Evolutionary conservation across 2,888 invertebrate species (phyloP).

Genomic region (Dolomedes plantarius): DNA sequence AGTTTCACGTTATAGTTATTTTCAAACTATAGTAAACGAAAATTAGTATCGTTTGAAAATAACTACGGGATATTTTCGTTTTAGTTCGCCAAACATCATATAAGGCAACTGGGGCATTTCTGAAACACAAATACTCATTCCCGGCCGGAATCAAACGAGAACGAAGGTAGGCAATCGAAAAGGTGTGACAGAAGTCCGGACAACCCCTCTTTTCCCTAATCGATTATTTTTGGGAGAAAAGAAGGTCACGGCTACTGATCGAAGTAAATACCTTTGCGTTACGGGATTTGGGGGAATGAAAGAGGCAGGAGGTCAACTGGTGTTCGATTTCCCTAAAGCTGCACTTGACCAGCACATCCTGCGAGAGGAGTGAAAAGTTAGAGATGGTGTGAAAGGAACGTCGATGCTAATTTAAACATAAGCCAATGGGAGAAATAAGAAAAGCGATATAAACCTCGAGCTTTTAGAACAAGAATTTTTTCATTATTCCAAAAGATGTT

Average conservation of each 20-base stretch:
- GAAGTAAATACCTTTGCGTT: constrained; percentile 12
- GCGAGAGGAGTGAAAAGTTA: neutral
- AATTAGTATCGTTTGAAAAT: no score
- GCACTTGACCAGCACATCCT: neutral
- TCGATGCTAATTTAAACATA: neutral
- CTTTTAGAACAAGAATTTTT: no score
- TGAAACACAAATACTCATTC: no score
- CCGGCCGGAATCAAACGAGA: neutral
- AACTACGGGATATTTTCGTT: no score
- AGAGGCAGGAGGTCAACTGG: neutral
- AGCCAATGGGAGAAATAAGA: no score
- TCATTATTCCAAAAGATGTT: no score
- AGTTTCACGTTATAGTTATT: no score
- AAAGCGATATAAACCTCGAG: no score
- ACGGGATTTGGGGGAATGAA: neutral
- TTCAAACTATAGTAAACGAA: no score
- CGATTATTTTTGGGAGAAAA: constrained; percentile 11
- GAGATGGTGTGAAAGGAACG: neutral
- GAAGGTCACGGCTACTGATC: constrained; percentile 14
- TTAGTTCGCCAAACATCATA: no score
- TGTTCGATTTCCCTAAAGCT: neutral
- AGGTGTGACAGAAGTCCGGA: neutral
- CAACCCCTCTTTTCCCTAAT: neutral
- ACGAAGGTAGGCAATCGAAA: neutral
- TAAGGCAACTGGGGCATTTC: no score